Base-by-base conservation (phyloP, 2,113 vertebrate genomes). In the Peromyscus californicus region DNA sequence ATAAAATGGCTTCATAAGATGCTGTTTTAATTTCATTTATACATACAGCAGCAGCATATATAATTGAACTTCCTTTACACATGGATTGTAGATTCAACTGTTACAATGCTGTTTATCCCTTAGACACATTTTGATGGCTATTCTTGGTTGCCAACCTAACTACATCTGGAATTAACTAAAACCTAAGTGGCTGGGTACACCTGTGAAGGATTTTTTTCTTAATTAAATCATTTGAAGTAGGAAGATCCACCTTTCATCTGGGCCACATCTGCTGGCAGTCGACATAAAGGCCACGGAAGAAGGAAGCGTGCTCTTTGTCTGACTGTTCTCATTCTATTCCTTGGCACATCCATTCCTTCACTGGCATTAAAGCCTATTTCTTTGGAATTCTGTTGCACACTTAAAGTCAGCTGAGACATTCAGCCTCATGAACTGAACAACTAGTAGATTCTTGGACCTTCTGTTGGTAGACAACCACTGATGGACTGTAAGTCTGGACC, bases 1-100 rank as follows among this genome's bases (percentile, higher is more conserved):
- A 10, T 82, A 96, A 63, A 91, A 94, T 1, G 5, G 29, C 59
- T 89, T 85, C n/a, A 79, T 45, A 94, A 26, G 33, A 91, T 33
- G n/a, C 21, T 78, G 84, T 80, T 93, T 88, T 95, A 93, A 21
- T 39, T 54, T 69, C 11, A 69, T 42, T n/a, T 95, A 80, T 57
- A 45, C 67, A 78, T 33, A 82, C 5, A 84, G 6, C 36, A 39
- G 75, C 3, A 63, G 3, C 36, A 39, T 29, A 83, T 39, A 39
- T n/a, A 61, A 39, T 5, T 61, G 36, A 83, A 83, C 7, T 26
- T 39, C 36, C 57, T 67, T 22, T 12, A 69, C 65, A 69, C 42
- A 72, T 59, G 9, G 0, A 83, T 5, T 13, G 31, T 22, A 79
- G 21, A 92, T 89, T 86, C 83, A 84, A 33, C 29, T 74, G 74